A percentile compares a stretch with the other conserved stretches of the same genome.
phyloP scores from a whole-genome alignment of 2,888 invertebrate genomes.

The Xestia xanthographa region DNA sequence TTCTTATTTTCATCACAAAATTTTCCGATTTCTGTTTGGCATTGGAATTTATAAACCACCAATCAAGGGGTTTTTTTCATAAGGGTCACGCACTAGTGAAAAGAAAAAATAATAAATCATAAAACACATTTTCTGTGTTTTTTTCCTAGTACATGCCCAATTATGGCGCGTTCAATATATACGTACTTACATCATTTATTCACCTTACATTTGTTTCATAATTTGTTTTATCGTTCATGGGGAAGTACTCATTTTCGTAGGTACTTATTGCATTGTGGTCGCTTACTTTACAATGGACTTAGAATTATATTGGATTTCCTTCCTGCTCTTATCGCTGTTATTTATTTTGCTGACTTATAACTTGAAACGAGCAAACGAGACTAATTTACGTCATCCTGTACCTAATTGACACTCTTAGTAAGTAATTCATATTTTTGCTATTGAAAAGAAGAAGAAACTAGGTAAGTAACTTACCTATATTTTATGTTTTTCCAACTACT shows the following conservation, averaged over 20 bases:
- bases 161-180: background rate
- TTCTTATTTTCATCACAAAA: too few relatives aligned
- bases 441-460: background rate
- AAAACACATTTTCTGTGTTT: slow-evolving; percentile 2
- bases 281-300: background rate
- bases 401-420: background rate
- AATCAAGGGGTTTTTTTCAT: slow-evolving; percentile 16
- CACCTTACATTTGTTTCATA: background rate
- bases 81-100: slow-evolving; percentile 3
- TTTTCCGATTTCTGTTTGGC: background rate
- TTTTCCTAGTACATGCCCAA: background rate
- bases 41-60: background rate
- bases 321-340: slow-evolving; percentile 27
- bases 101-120: background rate
- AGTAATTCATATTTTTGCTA: background rate
- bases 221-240: background rate
- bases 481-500: background rate
- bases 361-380: accelerated
- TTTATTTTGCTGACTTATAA: background rate
- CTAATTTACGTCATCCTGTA: slow-evolving; percentile 1
- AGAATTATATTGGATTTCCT: slow-evolving; percentile 19
- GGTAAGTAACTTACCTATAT: too few relatives aligned
- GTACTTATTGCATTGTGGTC: background rate
- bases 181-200: slow-evolving; percentile 21
- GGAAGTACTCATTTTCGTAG: background rate